Conservation (phyloP, 2,888 invertebrate genomes). For the Synergus itoensis region DNA sequence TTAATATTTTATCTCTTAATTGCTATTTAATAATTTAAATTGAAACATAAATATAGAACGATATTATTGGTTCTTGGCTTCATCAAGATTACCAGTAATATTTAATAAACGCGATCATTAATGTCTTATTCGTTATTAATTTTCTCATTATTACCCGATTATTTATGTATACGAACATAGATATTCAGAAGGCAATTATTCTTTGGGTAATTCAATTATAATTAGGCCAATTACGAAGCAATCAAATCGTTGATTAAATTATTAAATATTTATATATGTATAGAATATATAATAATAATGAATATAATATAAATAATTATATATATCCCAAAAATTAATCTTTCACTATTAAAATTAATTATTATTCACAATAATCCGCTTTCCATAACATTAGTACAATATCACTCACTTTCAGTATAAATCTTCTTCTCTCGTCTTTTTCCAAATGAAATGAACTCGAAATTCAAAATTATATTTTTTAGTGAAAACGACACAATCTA, state of each 20-base stretch:
- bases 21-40: too few species aligned
- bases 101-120: neutral
- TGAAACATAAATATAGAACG: too few species aligned
- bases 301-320: too few species aligned
- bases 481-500: neutral
- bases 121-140: neutral
- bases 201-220: neutral
- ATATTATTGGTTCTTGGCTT: too few species aligned
- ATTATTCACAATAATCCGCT: neutral
- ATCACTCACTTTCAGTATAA: neutral
- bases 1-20: too few species aligned
- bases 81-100: neutral
- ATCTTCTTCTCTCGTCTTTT: neutral
- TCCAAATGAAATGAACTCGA: neutral
- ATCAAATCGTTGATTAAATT: neutral
- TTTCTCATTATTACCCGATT: neutral
- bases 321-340: neutral
- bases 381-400: neutral
- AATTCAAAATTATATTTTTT: neutral
- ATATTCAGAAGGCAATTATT: neutral
- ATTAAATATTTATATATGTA: neutral
- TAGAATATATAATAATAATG: neutral
- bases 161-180: neutral
- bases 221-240: neutral
- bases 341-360: neutral